These are phyloP conservation scores for Porites divaricata DNA, from an alignment of 92 coral and sea anemone genomes.

Conservation along the genomic window DNA sequence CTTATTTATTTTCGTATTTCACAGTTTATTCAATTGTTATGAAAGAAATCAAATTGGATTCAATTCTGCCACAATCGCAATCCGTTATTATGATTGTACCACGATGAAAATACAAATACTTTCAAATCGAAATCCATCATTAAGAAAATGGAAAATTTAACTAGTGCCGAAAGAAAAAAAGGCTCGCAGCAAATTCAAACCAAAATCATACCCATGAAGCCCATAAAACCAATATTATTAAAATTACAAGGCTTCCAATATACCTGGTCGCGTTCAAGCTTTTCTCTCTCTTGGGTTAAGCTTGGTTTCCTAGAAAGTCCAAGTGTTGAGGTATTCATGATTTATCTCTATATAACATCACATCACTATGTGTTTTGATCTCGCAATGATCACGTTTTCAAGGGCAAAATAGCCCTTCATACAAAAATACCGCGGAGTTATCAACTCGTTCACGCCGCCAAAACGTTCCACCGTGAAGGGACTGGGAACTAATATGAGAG, in stretches of 20 bases:
- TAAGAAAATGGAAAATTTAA: neutral
- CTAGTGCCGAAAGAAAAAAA: neutral
- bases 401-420: neutral
- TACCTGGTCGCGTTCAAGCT: conserved; percentile 93
- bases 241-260: neutral
- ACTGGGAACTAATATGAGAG: neutral
- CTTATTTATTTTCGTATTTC: too few relatives aligned
- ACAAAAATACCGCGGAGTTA: neutral
- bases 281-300: conserved; percentile 81
- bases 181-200: neutral
- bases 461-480: conserved; percentile 7
- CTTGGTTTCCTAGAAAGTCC: conserved; percentile 73
- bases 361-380: neutral
- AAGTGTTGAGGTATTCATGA: conserved; percentile 57
- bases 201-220: neutral
- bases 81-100: neutral
- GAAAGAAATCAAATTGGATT: too few relatives aligned
- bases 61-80: neutral
- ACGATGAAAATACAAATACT: neutral
- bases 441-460: conserved; percentile 27
- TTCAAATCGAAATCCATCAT: neutral
- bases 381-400: neutral
- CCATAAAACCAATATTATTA: conserved; percentile 28
- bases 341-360: conserved; percentile 1
- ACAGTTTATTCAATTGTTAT: too few relatives aligned